Evolutionary conservation across 2,888 invertebrate genomes (phyloP), one percentile per base, ranked within the genome.

Genomic region (Aphelenchoides bicaudatus): DNA sequence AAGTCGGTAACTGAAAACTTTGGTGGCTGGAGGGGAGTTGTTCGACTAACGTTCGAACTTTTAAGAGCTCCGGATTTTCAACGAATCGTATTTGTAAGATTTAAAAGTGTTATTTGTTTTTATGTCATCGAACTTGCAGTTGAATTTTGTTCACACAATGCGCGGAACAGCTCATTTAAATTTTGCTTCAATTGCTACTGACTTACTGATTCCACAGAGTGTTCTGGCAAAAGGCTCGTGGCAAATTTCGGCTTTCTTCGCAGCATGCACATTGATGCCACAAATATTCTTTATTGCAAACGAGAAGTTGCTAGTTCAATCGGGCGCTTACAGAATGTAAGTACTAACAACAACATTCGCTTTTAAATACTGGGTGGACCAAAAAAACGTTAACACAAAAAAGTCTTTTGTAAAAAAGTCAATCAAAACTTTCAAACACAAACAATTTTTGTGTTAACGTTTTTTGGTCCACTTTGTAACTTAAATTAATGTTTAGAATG

Each of bases 111-210:
- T 38, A 67, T 73, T 66, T 65, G 39, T 30, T 3, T 8, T 19
- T 1, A 21, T 13, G 23, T 19, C 27, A 23, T 34, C n/a, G 37
- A 10, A 10, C n/a, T 34, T 34, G 37, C n/a, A n/a, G n/a, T n/a
- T 47, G 3, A 54, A 54, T 21, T 54, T 59, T 27, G 29, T 51
- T 2, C 73, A 72, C 28, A 71, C 66, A 3, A 67, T 63, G 34
- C 68, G 77, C 39, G 70, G 72, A 25, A 67, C 72, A 6, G 67
- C 71, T 4, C 76, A 76, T 39, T 50, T 78, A 59, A 78, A 78
- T 61, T 78, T 78, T 38, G 78, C 78, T 1, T 72, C 78, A n/a
- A 78, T 79, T 25, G 67, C 74, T 16, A 75, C 74, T 3, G 78
- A 78, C 49, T 47, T 74, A 13, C 61, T 78, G n/a, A 68, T 78